Conservation (phyloP, 2,797 vertebrate genomes). For the Urosaurus nigricauda region DNA sequence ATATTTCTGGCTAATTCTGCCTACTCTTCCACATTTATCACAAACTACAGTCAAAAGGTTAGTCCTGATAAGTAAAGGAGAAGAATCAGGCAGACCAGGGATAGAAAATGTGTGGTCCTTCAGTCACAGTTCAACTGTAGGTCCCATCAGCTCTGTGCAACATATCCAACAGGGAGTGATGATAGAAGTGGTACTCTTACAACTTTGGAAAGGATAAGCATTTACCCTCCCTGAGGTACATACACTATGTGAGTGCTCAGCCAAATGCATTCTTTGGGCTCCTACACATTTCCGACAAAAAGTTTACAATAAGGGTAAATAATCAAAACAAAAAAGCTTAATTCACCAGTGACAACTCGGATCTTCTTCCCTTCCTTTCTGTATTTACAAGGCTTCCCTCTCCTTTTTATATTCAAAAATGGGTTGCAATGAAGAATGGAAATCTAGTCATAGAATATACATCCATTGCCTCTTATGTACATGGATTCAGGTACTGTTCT, state of each 20-base stretch:
- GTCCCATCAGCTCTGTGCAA: neutral
- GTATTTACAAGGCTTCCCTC: neutral
- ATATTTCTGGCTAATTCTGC: neutral
- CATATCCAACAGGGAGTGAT: neutral
- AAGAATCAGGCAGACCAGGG: neutral
- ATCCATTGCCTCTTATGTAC: too few species aligned
- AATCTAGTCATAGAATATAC: neutral
- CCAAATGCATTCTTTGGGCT: rapidly evolving
- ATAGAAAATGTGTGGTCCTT: neutral
- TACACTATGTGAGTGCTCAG: neutral
- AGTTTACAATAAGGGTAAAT: neutral
- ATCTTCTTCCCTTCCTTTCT: neutral
- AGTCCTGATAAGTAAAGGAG: neutral
- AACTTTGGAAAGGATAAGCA: neutral
- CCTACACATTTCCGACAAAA: neutral
- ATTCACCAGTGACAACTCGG: neutral
- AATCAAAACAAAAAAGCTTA: neutral
- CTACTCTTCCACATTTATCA: neutral
- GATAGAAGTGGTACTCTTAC: neutral
- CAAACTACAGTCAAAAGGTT: neutral
- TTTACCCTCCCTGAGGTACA: neutral
- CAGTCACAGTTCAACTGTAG: neutral
- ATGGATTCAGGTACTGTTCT: neutral
- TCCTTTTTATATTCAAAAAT: neutral
- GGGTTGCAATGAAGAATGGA: neutral